A percentile compares a stretch with the other conserved stretches of the same genome.
Conservation (phyloP, 2,797 vertebrate genomes). For the Anableps anableps region DNA sequence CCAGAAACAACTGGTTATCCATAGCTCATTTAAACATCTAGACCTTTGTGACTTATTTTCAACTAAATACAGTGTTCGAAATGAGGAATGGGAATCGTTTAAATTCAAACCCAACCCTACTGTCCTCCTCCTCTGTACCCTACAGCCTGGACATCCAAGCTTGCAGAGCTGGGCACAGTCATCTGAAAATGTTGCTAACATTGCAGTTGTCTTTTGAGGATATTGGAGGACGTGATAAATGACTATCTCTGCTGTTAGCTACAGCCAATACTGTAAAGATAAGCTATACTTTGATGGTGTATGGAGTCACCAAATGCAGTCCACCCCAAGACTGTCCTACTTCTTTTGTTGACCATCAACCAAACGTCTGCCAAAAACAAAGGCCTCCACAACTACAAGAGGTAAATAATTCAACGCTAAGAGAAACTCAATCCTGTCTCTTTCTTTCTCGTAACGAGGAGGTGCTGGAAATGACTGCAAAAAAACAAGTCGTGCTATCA, state of each 20-base stretch:
- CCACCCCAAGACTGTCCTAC: slow-evolving; percentile 57
- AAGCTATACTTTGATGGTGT: neutral
- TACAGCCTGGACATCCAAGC: neutral
- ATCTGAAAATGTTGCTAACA: neutral
- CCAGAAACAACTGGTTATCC: too few species aligned
- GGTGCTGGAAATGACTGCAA: slow-evolving; percentile 55
- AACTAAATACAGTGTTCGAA: too few species aligned
- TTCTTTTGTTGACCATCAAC: slow-evolving; percentile 61
- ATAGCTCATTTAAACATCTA: too few species aligned
- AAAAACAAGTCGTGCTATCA: slow-evolving; percentile 44
- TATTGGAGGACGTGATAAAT: neutral
- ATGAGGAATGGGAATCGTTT: too few species aligned
- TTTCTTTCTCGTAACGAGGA: slow-evolving; percentile 24
- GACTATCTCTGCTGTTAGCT: neutral
- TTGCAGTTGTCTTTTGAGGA: neutral
- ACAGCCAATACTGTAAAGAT: neutral
- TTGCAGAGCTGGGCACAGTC: neutral
- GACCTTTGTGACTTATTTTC: too few species aligned
- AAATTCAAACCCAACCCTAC: too few species aligned
- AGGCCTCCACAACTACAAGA: slow-evolving; percentile 73
- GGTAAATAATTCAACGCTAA: slow-evolving; percentile 81
- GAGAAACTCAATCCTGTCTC: slow-evolving; percentile 73
- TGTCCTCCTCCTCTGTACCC: neutral
- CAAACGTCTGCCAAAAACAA: slow-evolving; percentile 71
- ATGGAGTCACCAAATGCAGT: too few species aligned